These are phyloP conservation scores for Drosophila ohnishii DNA, from an alignment of 1,140 invertebrate species.

Conservation along the genomic window DNA sequence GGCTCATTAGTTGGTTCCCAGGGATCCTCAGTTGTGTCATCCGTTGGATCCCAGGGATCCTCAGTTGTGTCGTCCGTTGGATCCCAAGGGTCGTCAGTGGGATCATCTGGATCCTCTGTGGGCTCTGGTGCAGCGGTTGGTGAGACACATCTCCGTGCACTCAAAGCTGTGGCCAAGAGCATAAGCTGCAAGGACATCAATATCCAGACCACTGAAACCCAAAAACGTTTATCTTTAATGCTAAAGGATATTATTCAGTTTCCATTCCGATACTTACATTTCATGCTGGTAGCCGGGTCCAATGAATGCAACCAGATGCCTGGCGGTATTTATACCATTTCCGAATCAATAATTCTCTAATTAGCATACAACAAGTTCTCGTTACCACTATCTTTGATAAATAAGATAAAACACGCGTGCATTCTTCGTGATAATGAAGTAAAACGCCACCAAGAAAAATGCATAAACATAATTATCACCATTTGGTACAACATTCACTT, in stretches of 20 bases:
- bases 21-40: slow-evolving; percentile 3
- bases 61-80: slow-evolving; percentile 8
- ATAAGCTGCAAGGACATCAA: slow-evolving; percentile 58
- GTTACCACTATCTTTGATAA: slow-evolving; percentile 29
- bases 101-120: slow-evolving; percentile 17
- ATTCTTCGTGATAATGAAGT: slow-evolving; percentile 4
- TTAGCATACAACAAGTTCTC: slow-evolving; percentile 58
- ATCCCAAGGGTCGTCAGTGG: slow-evolving; percentile 36
- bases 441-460: neutral
- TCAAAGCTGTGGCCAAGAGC: slow-evolving; percentile 42
- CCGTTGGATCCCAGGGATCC: neutral
- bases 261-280: slow-evolving; percentile 44
- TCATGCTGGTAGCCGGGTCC: slow-evolving; percentile 48
- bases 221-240: slow-evolving; percentile 21
- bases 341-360: slow-evolving; percentile 43
- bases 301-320: neutral
- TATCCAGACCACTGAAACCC: slow-evolving; percentile 50
- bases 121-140: slow-evolving; percentile 23
- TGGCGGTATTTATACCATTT: slow-evolving; percentile 50
- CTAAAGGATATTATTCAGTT: slow-evolving; percentile 22
- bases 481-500: neutral
- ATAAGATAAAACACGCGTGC: slow-evolving; percentile 6
- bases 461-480: neutral
- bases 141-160: slow-evolving; percentile 40
- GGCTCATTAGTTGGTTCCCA: neutral